Conservation (phyloP, 2,797 vertebrate species). For the Amniataba percoides region DNA sequence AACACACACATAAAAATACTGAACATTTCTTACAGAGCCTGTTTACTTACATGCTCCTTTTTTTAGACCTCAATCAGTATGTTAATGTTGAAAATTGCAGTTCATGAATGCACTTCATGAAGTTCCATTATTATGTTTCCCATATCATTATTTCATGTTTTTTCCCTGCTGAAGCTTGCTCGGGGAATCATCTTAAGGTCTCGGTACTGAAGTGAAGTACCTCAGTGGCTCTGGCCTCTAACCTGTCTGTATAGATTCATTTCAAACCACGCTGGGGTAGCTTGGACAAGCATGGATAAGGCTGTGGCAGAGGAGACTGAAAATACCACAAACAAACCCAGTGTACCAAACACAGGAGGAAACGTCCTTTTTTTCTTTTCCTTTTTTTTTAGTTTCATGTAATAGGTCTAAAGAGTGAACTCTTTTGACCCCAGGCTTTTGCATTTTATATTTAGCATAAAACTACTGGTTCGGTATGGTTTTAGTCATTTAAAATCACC, state of each 20-base stretch:
- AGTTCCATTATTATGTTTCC: conserved; percentile 36
- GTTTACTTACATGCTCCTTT: neutral
- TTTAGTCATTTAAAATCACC: neutral
- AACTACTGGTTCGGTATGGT: neutral
- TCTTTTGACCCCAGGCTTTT: neutral
- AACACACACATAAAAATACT: neutral
- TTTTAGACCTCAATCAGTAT: conserved; percentile 12
- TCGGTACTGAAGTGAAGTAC: conserved; percentile 42
- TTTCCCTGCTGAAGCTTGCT: conserved; percentile 9
- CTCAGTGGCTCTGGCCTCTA: conserved; percentile 47
- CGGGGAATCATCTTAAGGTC: conserved; percentile 42
- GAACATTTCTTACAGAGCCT: neutral
- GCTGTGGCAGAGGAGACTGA: conserved; percentile 20
- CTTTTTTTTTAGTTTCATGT: neutral
- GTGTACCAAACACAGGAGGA: neutral
- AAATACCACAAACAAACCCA: conserved; percentile 51
- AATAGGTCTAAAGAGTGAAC: neutral
- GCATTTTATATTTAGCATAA: too few relatives aligned
- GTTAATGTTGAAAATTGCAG: conserved; percentile 26
- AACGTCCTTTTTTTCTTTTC: neutral
- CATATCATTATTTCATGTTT: conserved; percentile 56
- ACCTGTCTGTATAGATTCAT: conserved; percentile 65
- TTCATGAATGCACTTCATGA: conserved; percentile 10
- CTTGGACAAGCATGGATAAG: conserved; percentile 31
- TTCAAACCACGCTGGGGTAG: conserved; percentile 49